Evolutionary conservation across 2,888 invertebrate species (phyloP), one percentile per base, ranked within the genome.

Genomic region (Napeogenes inachia): DNA sequence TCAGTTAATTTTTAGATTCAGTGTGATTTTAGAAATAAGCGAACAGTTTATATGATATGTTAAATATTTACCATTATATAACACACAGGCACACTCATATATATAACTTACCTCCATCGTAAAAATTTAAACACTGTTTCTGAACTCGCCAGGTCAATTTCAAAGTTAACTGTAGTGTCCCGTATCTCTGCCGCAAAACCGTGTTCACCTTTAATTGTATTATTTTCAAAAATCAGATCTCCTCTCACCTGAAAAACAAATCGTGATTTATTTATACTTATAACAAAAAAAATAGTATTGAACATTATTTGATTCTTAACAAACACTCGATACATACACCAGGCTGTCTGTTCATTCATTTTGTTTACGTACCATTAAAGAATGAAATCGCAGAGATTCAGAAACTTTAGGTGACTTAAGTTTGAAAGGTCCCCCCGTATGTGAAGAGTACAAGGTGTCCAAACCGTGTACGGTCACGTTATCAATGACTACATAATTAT

Each of bases 401-500:
- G 71, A 72, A 10, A 82, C 71, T 61, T 67, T 73, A 0, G 67
- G 21, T 0, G 35, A 57, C 2, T 68, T 60, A 6, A 72, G 32
- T 64, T 72, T 73, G 45, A 69, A 77, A 0, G 87, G 82, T 0
- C 87, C 87, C 0, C 88, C 88, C 0, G 62, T 68, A n/a, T 80
- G 76, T 0, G 81, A 71, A 0, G 78, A 72, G 59, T 87, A 87
- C 2, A 75, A 68, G 0, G 84, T 78, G 53, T 86, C 87, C 56
- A 87, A 66, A 0, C 87, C 87, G 13, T 77, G 71, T 21, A 87
- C 6, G 4, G 70, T 65, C 53, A 83, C 63, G 2, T 77, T 64
- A 0, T 42, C 53, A 0, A 70, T 30, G 30, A 53, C 4, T 12
- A 65, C 10, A 10, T 45, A 42, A n/a, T 60, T 8, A 38, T 38